These are phyloP conservation scores for Apodemus agrarius DNA, from an alignment of 2,797 vertebrate species.

Conservation along the genomic window DNA sequence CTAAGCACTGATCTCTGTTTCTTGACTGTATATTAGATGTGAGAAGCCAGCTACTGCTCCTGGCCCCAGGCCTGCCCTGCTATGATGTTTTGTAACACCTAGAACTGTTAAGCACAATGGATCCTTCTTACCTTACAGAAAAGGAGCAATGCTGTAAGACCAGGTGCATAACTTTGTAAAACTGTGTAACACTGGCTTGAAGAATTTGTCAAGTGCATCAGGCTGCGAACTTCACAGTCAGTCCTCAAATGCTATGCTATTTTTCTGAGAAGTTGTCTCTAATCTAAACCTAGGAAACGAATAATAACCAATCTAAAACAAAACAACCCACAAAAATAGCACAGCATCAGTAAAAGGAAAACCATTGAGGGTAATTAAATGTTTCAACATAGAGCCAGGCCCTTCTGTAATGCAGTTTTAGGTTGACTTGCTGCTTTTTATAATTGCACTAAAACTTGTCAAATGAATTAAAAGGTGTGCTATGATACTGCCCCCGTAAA, in stretches of 20 bases:
- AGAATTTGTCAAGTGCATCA: neutral
- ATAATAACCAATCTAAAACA: neutral
- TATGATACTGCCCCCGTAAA: neutral
- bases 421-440: conserved; percentile 7
- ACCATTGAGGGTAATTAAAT: neutral
- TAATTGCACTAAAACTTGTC: neutral
- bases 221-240: neutral
- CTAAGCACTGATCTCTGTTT: neutral
- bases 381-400: neutral
- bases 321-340: neutral
- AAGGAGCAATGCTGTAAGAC: neutral
- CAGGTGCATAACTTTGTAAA: conserved; percentile 6
- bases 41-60: too few relatives aligned
- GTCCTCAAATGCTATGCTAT: neutral
- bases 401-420: neutral
- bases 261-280: neutral
- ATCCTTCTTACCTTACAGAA: neutral
- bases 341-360: neutral
- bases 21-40: neutral
- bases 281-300: conserved; percentile 37
- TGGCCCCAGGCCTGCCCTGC: too few relatives aligned
- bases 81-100: too few relatives aligned
- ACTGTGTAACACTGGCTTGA: neutral
- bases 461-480: neutral
- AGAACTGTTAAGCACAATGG: neutral